Evolutionary conservation across 2,888 invertebrate genomes (phyloP), one percentile per base, ranked within the genome.

Genomic region (Agrilus cyanescens): DNA sequence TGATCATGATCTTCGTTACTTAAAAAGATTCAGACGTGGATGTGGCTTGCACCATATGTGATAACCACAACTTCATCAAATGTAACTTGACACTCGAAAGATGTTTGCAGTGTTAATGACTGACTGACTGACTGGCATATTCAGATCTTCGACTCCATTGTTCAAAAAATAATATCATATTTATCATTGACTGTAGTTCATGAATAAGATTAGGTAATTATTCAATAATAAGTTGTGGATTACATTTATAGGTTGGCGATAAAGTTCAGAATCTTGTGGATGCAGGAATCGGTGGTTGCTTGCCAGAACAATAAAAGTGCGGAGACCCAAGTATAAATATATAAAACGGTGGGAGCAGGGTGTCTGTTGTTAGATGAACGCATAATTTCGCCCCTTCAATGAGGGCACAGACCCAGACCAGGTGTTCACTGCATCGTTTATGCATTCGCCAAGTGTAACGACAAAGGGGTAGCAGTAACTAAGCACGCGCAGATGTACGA

Each of bases 391-490:
- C 25, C 25, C 33, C 14, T 33, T 33, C 33, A n/a, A 15, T 33
- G 33, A 4, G 33, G 15, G 33, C 33, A 33, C 46, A 46, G 46
- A 47, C 47, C 47, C 41, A 38, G 46, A 43, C 53, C 53, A 53
- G 53, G 53, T 53, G 53, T 53, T 41, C 50, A 37, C 38, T 49
- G 45, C 46, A 50, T 44, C 46, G 45, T 48, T 47, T 38, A 45
- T 48, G 51, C 50, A 51, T 45, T 51, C 53, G 47, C 50, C 50
- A 53, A 49, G 50, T 53, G 51, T 51, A 53, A 53, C 53, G 48
- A 46, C 48, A 48, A 39, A 44, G 46, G 47, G 48, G 46, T 46
- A 40, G 46, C 36, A 38, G 42, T 41, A 44, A 43, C 38, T 40
- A 35, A 42, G 42, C 45, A 46, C 43, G 41, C 46, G 47, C 50